Evolutionary conservation across 2,888 invertebrate genomes (phyloP), one percentile per base, ranked within the genome.

Genomic region (Napeogenes sylphis): DNA sequence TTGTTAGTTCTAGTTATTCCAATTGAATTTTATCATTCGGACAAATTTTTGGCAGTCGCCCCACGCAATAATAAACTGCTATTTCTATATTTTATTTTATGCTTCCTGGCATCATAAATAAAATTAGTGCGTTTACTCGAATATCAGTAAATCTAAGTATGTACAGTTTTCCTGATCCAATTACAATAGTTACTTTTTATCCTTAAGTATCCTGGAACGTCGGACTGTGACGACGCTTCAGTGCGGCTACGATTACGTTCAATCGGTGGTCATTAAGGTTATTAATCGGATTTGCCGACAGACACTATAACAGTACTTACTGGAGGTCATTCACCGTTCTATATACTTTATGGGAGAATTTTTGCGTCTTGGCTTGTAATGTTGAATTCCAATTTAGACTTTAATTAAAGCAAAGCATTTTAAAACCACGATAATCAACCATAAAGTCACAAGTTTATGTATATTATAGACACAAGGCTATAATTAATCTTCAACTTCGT

Each of bases 221-320:
- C 3, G 30, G 51, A 2, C 30, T 51, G 47, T 47, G 14, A 8
- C 30, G 51, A 51, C 21, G 30, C 6, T 30, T 30, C 10, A 10
- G 30, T 30, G 51, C 51, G 3, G 6, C 33, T 33, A 35, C 32
- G 46, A 58, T 55, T 46, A 54, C 38, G 45, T 58, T 32, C 21
- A 46, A 55, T 59, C 38, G 46, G 51, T 47, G 42, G 47, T 56
- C 63, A 53, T 59, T 59, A 53, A 59, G 38, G 35, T 33, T 45
- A 32, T 59, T 63, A 59, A 56, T 59, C 35, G 55, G 55, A 56
- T 63, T 63, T 59, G 56, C 53, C 47, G 38, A 14, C 59, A 21
- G 46, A 59, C 32, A n/a, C 53, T 53, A n/a, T 42, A 51, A 51
- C 30, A 51, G 53, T 57, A 45, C 35, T 4, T 53, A 51, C 38